Evolutionary conservation across 2,888 invertebrate genomes (phyloP), one percentile per base, ranked within the genome.

Genomic region (Erebia epiphron): DNA sequence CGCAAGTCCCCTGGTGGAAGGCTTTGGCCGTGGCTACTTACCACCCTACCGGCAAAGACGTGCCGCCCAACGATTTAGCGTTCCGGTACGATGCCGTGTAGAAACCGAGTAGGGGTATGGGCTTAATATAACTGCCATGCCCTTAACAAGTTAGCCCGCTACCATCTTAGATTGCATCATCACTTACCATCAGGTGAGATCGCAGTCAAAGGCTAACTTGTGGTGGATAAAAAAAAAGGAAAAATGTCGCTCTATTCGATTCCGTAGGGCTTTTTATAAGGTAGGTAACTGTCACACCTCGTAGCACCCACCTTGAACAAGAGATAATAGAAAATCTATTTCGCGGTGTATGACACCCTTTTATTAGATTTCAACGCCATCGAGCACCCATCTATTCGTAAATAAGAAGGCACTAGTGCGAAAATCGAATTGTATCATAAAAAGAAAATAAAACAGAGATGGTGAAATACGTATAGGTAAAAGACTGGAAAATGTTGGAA

Each of bases 301-400:
- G 2, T 11, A 35, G n/a, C 18, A 35, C 43, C 50, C 14, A 52
- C 35, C 26, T 64, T 64, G 64, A 50, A 64, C 26, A 43, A n/a
- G 82, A 79, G 80, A 76, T 78, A 76, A 78, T 77, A 74, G 70
- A 77, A 82, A 83, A 80, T 82, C 79, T 75, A 78, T 80, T 83
- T 79, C 76, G 76, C 75, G 76, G 77, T 75, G 72, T 73, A 78
- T 76, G 79, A 78, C 78, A 79, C 79, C 77, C 75, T 77, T 73
- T 83, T 84, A 86, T 86, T 83, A 79, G 80, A 83, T 86, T 85
- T 77, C 73, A 66, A 73, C 79, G 75, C 79, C 77, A 80, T 80
- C 81, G 82, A 81, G 76, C 75, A 72, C 78, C 82, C 83, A 80
- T 80, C 81, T 82, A 79, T 78, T 82, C 78, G 80, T 81, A 81